phyloP scores from a whole-genome alignment of 2,888 invertebrate species.

The Ochropacha duplaris region DNA sequence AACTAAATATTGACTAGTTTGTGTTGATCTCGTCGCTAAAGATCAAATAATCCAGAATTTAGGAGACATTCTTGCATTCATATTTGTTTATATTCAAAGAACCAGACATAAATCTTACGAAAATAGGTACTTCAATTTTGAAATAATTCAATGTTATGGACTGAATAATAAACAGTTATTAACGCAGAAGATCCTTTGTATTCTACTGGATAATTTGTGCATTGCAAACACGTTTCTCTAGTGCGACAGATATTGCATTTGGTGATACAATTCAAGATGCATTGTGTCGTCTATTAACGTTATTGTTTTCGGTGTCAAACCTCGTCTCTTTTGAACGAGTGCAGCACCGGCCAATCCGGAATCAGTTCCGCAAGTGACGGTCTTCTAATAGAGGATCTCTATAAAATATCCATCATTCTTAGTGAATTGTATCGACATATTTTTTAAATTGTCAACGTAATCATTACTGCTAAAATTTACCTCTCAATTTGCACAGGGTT shows the following conservation, averaged over 20 bases:
- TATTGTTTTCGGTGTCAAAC: constrained; percentile 85
- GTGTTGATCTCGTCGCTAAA: constrained; percentile 41
- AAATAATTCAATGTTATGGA: background rate
- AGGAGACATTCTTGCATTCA: constrained; percentile 23
- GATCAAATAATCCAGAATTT: constrained; percentile 42
- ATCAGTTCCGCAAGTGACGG: constrained; percentile 96
- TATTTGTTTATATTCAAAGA: constrained; percentile 9
- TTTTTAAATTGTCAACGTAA: background rate
- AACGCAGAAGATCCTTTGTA: constrained; percentile 37
- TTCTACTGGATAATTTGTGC: constrained; percentile 50
- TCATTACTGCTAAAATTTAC: background rate
- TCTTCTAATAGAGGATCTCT: constrained; percentile 86
- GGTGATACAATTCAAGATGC: constrained; percentile 75
- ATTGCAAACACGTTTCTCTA: constrained; percentile 46
- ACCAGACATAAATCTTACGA: background rate
- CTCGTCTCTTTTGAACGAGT: constrained; percentile 92
- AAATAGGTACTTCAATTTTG: background rate
- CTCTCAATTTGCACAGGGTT: background rate
- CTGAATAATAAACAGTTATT: constrained; percentile 25
- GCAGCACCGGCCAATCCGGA: constrained; percentile 97
- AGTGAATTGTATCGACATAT: constrained; percentile 27
- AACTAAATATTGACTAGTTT: constrained; percentile 53
- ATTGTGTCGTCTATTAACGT: constrained; percentile 63
- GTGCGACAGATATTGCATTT: constrained; percentile 69
- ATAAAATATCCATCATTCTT: constrained; percentile 77